Evolutionary conservation across 2,888 invertebrate genomes (phyloP), one percentile per base, ranked within the genome.

Genomic region (Dryocosmus kuriphilus): DNA sequence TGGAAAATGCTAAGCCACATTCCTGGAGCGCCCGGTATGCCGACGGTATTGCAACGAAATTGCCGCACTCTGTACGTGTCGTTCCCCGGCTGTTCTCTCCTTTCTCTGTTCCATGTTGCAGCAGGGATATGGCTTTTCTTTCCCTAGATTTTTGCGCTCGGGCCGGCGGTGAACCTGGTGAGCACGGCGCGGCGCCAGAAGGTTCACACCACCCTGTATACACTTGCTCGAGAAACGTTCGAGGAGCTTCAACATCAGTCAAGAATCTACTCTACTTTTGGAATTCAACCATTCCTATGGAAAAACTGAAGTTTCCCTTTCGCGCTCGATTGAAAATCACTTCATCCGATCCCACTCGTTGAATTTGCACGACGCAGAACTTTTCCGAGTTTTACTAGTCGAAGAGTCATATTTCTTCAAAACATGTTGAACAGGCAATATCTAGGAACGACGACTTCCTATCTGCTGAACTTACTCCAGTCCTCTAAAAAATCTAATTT

Each of bases 31-130:
- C 88, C 87, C 86, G 89, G 91, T 90, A 90, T 91, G 89, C 90
- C 87, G 82, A 84, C 85, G 89, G 88, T 90, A 90, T 90, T 90
- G 90, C 90, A 87, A 87, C 86, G 89, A 91, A 91, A 91, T 91
- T 91, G 90, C 90, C 90, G 85, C 89, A 90, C 90, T 90, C 88
- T 87, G 91, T 90, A 87, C 89, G 86, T 89, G 90, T 91, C 91
- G 90, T 90, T 91, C 90, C 85, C 83, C 79, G 82, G 65, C 82
- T 76, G 76, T 79, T 78, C 75, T 76, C 74, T 77, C 24, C 67
- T 67, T 24, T 65, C 76, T 77, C 77, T 77, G 46, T 19, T 19
- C 46, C 16, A 19, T 19, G 19, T 51, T 51, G n/a, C 65, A 60
- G 9, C 41, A 67, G 27, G 74, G 61, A 77, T 80, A 76, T 75